Evolutionary conservation across 2,888 invertebrate species (phyloP).

Genomic region (Noctua janthe): DNA sequence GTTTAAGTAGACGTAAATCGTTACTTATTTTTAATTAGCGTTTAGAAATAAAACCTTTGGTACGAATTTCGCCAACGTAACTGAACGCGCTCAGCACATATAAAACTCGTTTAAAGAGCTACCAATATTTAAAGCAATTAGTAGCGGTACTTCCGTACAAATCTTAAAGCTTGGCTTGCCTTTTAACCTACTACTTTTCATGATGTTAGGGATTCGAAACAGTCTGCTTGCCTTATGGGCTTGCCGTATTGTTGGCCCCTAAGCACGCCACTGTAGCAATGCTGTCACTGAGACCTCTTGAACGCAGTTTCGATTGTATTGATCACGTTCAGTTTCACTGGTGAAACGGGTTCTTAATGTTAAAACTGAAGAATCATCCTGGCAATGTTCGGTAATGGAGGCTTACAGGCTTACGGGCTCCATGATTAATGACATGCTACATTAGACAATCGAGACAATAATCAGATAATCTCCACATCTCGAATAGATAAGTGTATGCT

Average conservation of each 20-base stretch:
- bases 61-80: neutral
- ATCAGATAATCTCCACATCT: constrained; percentile 19
- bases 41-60: neutral
- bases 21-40: neutral
- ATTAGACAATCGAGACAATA: constrained; percentile 23
- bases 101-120: neutral
- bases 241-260: too few species aligned
- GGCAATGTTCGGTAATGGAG: constrained; percentile 1
- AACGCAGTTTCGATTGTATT: neutral
- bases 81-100: neutral
- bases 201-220: neutral
- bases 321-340: neutral
- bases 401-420: constrained; percentile 26
- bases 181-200: neutral
- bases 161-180: neutral
- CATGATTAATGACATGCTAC: constrained; percentile 12
- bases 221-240: too few species aligned
- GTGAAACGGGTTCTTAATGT: neutral
- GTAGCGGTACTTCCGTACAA: neutral
- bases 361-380: constrained; percentile 19
- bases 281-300: neutral
- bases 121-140: neutral
- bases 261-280: neutral
- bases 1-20: too few species aligned
- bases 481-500: constrained; percentile 31